phyloP scores from a whole-genome alignment of 2,797 vertebrate genomes.

The Pempheris klunzingeri region DNA sequence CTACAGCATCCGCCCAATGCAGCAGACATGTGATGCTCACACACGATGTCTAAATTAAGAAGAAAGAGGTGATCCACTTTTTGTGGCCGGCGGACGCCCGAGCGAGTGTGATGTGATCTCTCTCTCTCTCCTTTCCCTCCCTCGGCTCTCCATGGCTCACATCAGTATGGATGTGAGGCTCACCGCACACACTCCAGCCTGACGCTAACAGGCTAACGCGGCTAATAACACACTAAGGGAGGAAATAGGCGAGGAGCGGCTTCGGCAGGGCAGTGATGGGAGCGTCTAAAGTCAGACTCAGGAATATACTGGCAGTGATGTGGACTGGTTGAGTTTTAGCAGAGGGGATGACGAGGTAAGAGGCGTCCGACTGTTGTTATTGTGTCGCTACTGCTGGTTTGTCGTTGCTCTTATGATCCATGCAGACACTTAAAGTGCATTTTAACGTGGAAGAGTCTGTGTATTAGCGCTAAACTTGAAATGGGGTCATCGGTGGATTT shows the following conservation, averaged over 20 bases:
- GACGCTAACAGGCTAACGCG: conserved; percentile 58
- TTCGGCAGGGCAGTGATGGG: conserved; percentile 35
- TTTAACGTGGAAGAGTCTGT: conserved; percentile 4
- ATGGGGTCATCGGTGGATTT: conserved; percentile 12
- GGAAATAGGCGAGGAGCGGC: conserved; percentile 19
- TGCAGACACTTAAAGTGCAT: neutral
- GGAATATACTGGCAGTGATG: conserved; percentile 30
- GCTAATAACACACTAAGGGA: conserved; percentile 39
- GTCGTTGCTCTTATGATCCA: neutral
- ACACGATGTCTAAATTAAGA: conserved; percentile 63
- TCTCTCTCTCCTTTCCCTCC: neutral
- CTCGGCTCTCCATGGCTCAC: conserved; percentile 34
- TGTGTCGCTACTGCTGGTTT: conserved; percentile 2
- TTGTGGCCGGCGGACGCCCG: conserved; percentile 52
- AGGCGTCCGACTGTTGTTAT: neutral
- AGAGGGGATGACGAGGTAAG: conserved; percentile 68
- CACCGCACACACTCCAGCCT: conserved; percentile 25
- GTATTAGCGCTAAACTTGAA: conserved; percentile 1
- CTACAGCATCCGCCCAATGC: conserved; percentile 68
- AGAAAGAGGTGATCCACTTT: conserved; percentile 66
- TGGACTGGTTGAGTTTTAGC: conserved; percentile 45
- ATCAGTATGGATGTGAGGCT: conserved; percentile 43
- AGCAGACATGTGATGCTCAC: conserved; percentile 71
- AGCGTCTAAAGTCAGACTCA: conserved; percentile 37
- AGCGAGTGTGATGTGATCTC: conserved; percentile 55